A percentile compares a stretch with the other conserved stretches of the same genome.
phyloP scores from a whole-genome alignment of 2,888 invertebrate genomes.

The Diplazon laetatorius region DNA sequence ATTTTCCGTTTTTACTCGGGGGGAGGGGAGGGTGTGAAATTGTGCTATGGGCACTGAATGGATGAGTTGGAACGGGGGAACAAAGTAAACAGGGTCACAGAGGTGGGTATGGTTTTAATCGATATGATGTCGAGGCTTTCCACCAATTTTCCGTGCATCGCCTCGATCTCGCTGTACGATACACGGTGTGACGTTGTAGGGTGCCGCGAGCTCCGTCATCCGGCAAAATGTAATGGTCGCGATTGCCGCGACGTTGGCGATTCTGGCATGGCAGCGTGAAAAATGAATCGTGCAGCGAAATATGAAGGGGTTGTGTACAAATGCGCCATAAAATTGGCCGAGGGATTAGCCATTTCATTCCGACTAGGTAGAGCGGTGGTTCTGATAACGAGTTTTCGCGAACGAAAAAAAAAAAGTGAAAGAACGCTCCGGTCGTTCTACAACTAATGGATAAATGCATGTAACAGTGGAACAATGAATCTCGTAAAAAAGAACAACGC shows the following conservation, averaged over 20 bases:
- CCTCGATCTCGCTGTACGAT: constrained; percentile 16
- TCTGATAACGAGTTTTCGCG: constrained; percentile 39
- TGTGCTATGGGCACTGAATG: not conserved
- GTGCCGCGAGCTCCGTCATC: constrained; percentile 36
- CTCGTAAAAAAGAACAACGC: not conserved
- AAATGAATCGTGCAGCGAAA: constrained; percentile 28
- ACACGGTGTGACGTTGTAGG: constrained; percentile 4
- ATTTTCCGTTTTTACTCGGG: constrained; percentile 31
- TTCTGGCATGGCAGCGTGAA: constrained; percentile 17
- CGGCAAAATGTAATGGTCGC: constrained; percentile 49
- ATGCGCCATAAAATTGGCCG: constrained; percentile 42
- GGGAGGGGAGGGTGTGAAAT: constrained; percentile 24
- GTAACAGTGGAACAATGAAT: not conserved
- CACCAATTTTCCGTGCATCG: constrained; percentile 36
- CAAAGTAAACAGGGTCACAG: constrained; percentile 2
- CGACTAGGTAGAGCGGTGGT: not conserved
- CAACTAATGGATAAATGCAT: not conserved
- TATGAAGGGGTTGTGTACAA: constrained; percentile 41
- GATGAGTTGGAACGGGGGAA: not conserved
- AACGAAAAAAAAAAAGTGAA: not conserved
- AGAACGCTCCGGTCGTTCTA: not conserved
- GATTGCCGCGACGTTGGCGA: constrained; percentile 28
- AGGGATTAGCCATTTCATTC: constrained; percentile 17
- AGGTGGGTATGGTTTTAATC: constrained; percentile 32
- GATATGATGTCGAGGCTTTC: constrained; percentile 39